A percentile compares a stretch with the other conserved stretches of the same genome.
Conservation (phyloP, 2,888 invertebrate genomes). For the Cryptocephalus moraei region DNA sequence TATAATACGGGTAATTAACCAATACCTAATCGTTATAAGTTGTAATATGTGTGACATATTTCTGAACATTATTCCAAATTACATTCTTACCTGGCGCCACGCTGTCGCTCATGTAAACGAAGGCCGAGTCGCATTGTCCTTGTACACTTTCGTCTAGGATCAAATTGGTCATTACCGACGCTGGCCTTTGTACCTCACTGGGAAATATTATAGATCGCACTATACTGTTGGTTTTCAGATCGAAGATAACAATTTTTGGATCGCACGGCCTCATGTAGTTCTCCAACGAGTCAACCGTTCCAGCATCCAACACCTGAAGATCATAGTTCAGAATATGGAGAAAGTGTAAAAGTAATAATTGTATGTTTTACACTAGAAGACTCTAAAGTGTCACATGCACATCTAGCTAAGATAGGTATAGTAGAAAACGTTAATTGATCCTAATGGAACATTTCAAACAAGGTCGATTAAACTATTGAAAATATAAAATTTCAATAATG, state of each 20-base stretch:
- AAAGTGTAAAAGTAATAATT: neutral
- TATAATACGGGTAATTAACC: too few relatives aligned
- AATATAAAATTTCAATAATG: too few relatives aligned
- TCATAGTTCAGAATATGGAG: neutral
- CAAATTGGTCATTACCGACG: constrained; percentile 67
- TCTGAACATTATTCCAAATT: too few relatives aligned
- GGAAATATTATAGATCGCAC: constrained; percentile 67
- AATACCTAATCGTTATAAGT: too few relatives aligned
- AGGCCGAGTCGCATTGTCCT: constrained; percentile 63
- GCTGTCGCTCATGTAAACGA: constrained; percentile 72
- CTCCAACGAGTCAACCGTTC: constrained; percentile 58
- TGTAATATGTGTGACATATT: too few relatives aligned
- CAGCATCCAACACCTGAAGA: constrained; percentile 71
- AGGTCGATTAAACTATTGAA: too few relatives aligned
- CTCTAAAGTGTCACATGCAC: too few relatives aligned
- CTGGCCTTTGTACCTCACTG: constrained; percentile 58
- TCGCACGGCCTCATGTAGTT: constrained; percentile 58
- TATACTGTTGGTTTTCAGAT: constrained; percentile 60
- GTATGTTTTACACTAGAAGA: too few relatives aligned
- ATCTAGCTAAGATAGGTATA: too few relatives aligned
- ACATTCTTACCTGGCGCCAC: constrained; percentile 57
- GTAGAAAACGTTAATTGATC: too few relatives aligned
- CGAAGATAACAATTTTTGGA: constrained; percentile 72
- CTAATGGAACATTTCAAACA: too few relatives aligned
- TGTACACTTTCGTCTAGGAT: constrained; percentile 63